Conservation (phyloP, 2,113 vertebrate genomes). For the Chionomys nivalis region DNA sequence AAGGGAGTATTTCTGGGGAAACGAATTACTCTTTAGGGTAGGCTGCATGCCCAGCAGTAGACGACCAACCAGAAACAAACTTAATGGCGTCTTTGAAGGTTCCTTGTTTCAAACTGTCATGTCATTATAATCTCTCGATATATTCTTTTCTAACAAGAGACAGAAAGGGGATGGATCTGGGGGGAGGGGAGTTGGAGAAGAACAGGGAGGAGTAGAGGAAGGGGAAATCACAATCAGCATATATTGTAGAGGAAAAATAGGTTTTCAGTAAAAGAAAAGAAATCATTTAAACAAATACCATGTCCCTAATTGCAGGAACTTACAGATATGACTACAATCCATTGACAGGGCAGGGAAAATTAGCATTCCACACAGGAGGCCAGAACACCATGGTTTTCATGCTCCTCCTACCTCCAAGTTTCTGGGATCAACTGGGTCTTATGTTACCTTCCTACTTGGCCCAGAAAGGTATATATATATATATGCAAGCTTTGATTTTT, state of each 20-base stretch:
- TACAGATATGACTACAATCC: fast-evolving
- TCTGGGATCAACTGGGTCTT: too few species aligned
- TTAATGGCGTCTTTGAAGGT: not conserved
- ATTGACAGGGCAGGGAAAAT: fast-evolving
- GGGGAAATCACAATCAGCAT: not conserved
- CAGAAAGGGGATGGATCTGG: not conserved
- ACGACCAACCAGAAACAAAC: not conserved
- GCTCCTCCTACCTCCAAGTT: not conserved
- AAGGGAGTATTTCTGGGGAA: not conserved
- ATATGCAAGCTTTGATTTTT: not conserved
- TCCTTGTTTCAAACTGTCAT: not conserved
- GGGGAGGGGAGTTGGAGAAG: not conserved
- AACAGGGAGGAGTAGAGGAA: not conserved
- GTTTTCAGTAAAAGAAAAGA: not conserved
- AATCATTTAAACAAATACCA: not conserved
- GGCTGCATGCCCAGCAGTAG: not conserved
- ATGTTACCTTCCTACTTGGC: not conserved
- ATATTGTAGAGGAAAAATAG: not conserved
- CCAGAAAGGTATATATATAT: too few species aligned
- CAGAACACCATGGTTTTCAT: not conserved
- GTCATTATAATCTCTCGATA: not conserved
- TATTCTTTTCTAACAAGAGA: not conserved
- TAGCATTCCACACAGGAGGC: not conserved
- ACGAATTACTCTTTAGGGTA: not conserved
- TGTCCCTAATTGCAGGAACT: fast-evolving